Conservation (phyloP, 1,140 invertebrate species). For the Lepidostoma basale region DNA sequence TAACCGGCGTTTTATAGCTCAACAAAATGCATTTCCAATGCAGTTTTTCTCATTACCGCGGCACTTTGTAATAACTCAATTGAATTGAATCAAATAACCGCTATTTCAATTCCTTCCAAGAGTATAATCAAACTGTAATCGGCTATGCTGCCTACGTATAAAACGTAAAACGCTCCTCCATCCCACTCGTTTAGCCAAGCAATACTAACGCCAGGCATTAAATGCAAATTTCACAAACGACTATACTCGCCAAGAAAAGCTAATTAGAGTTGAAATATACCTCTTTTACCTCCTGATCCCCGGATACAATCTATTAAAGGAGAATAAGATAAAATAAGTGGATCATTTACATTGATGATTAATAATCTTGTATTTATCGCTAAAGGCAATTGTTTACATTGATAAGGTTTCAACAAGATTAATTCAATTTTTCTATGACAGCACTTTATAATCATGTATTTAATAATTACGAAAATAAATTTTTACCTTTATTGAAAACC, state of each 20-base stretch:
- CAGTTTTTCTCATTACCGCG: neutral
- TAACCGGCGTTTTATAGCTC: too few species aligned
- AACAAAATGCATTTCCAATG: neutral
- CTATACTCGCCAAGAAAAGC: neutral
- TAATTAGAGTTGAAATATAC: neutral
- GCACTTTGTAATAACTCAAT: conserved; percentile 12
- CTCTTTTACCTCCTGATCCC: too few species aligned
- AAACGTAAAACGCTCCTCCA: neutral
- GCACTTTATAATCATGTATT: too few species aligned
- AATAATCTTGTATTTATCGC: too few species aligned
- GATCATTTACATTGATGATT: too few species aligned
- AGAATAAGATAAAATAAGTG: too few species aligned
- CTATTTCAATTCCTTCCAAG: conserved; percentile 2
- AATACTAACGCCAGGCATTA: neutral
- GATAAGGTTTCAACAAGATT: too few species aligned
- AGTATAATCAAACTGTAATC: neutral
- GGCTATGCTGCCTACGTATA: neutral
- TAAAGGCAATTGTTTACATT: too few species aligned
- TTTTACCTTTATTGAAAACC: too few species aligned
- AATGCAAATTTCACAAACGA: conserved; percentile 28
- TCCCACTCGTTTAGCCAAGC: neutral
- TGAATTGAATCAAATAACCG: conserved; percentile 3
- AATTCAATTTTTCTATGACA: too few species aligned
- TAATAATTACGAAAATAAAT: too few species aligned
- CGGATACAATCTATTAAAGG: too few species aligned